These are phyloP conservation scores for Mongoloraphidia duomilia DNA, from an alignment of 2,888 invertebrate species.

Conservation along the genomic window DNA sequence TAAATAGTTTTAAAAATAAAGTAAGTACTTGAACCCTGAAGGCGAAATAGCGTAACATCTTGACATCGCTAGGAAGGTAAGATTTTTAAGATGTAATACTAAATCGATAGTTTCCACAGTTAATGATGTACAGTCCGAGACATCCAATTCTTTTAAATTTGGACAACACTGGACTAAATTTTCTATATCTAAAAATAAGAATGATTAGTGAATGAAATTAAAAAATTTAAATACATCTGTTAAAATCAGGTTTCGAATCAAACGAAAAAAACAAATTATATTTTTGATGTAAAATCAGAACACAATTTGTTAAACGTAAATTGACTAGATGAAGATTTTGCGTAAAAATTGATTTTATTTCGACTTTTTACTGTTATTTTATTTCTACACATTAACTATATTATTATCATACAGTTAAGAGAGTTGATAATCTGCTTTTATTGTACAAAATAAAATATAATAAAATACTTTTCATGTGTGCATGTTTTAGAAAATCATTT, in stretches of 20 bases:
- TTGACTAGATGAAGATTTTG: too few species aligned
- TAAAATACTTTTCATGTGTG: too few species aligned
- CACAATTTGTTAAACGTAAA: neutral
- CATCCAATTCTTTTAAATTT: conserved; percentile 64
- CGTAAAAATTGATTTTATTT: too few species aligned
- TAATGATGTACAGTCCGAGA: conserved; percentile 72
- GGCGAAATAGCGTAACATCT: conserved; percentile 69
- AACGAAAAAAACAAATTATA: too few species aligned
- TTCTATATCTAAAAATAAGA: conserved; percentile 45
- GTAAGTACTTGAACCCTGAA: conserved; percentile 50
- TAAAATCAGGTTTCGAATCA: too few species aligned
- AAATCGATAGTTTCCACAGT: conserved; percentile 43
- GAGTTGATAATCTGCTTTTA: too few species aligned
- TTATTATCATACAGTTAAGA: too few species aligned
- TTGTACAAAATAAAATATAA: too few species aligned
- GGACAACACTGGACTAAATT: conserved; percentile 51
- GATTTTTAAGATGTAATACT: conserved; percentile 39
- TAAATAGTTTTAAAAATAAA: conserved; percentile 7
- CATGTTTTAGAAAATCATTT: too few species aligned
- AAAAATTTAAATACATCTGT: conserved; percentile 2
- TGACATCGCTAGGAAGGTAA: conserved; percentile 66
- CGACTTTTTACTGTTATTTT: too few species aligned
- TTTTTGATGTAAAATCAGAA: too few species aligned
- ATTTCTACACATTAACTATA: too few species aligned
- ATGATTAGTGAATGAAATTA: conserved; percentile 7